A percentile compares a stretch with the other conserved stretches of the same genome.
phyloP scores from a whole-genome alignment of 2,797 vertebrate species.

The Pseudochaenichthys georgianus region DNA sequence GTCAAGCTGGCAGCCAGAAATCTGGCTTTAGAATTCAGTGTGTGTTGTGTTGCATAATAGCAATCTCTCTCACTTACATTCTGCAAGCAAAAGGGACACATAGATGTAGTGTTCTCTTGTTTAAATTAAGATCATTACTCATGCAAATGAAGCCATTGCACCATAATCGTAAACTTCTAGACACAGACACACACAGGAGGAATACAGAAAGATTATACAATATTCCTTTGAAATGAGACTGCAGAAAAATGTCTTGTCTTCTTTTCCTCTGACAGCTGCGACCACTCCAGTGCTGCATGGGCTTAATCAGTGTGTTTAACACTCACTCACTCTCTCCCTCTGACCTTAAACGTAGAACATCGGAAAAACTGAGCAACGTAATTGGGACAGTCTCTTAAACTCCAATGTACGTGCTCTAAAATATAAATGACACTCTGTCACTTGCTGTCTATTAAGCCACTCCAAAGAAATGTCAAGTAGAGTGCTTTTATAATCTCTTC shows the following conservation, averaged over 20 bases:
- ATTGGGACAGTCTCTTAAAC: constrained; percentile 25
- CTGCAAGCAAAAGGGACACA: not conserved
- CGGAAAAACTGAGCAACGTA: constrained; percentile 41
- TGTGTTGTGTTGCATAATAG: not conserved
- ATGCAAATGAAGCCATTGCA: not conserved
- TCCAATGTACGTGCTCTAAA: constrained; percentile 8
- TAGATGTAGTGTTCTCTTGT: not conserved
- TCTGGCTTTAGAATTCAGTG: constrained; percentile 11
- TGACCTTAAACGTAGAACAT: constrained; percentile 46
- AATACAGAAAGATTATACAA: constrained; percentile 9
- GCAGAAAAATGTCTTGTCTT: constrained; percentile 20
- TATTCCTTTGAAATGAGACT: constrained; percentile 27
- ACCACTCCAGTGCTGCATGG: constrained; percentile 51
- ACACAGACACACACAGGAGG: not conserved
- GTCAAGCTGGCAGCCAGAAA: constrained; percentile 14
- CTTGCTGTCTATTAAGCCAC: not conserved
- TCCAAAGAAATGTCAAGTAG: constrained; percentile 1
- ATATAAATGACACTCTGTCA: constrained; percentile 14
- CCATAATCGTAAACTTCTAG: not conserved
- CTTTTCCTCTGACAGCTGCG: constrained; percentile 61
- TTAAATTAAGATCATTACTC: not conserved
- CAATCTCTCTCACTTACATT: not conserved
- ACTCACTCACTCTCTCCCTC: constrained; percentile 37
- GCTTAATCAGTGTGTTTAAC: constrained; percentile 61
- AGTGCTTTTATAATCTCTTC: not conserved